A percentile compares a stretch with the other conserved stretches of the same genome.
Conservation (phyloP, 2,113 vertebrate species). For the Phaethon lepturus region DNA sequence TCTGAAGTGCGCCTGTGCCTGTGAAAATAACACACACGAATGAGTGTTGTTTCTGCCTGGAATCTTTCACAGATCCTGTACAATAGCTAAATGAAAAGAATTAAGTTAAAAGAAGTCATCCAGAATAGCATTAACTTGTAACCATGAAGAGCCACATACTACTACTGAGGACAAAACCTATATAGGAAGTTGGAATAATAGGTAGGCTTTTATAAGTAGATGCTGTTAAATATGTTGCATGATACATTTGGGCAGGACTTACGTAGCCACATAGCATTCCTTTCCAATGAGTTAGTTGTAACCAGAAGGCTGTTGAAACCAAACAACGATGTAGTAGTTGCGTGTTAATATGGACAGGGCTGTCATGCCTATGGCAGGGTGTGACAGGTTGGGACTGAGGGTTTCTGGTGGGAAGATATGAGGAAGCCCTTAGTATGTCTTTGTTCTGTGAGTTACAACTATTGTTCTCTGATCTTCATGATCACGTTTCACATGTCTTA, state of each 20-base stretch:
- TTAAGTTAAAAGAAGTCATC: background rate
- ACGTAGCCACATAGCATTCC: background rate
- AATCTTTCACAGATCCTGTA: background rate
- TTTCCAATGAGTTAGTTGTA: background rate
- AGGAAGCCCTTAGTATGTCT: background rate
- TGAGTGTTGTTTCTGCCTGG: background rate
- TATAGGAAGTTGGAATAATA: background rate
- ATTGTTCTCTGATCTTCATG: background rate
- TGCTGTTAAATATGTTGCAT: background rate
- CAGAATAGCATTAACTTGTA: background rate
- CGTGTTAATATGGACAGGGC: background rate
- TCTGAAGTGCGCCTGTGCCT: background rate
- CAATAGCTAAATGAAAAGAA: background rate
- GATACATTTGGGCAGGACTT: background rate
- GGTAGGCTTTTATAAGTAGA: background rate
- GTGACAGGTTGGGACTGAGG: background rate
- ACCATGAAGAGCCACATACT: background rate
- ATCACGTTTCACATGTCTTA: background rate
- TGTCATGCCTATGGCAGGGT: background rate
- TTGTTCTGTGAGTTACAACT: background rate
- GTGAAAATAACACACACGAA: background rate
- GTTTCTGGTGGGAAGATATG: accelerated
- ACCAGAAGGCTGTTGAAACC: background rate
- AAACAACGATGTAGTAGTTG: background rate
- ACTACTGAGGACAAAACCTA: background rate